These are phyloP conservation scores for Sebastes ruberrimus DNA, from an alignment of 2,797 vertebrate species.

Conservation along the genomic window DNA sequence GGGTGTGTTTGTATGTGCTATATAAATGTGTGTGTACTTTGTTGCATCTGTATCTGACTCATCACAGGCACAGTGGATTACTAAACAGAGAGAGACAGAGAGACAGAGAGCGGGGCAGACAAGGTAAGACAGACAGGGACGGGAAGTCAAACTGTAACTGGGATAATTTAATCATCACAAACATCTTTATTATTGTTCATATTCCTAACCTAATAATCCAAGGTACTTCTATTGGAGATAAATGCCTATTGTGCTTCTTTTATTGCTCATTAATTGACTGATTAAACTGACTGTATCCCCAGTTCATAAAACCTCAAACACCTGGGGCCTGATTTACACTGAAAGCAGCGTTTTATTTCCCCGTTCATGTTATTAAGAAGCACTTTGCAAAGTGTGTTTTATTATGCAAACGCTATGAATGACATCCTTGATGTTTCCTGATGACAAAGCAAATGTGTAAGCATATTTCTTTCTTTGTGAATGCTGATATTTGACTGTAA, in stretches of 20 bases:
- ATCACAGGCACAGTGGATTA: conserved; percentile 43
- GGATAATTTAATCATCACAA: background rate
- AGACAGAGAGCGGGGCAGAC: background rate
- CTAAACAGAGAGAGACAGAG: conserved; percentile 13
- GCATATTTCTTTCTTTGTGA: background rate
- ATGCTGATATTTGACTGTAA: background rate
- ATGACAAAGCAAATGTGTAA: background rate
- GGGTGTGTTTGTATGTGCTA: conserved; percentile 1
- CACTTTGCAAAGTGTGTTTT: background rate
- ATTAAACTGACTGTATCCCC: background rate
- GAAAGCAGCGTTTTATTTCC: background rate
- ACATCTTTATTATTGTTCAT: background rate
- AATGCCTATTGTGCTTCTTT: background rate
- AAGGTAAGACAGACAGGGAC: background rate
- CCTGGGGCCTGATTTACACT: background rate
- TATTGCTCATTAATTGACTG: conserved; percentile 1
- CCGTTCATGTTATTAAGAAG: background rate
- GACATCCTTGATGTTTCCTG: background rate
- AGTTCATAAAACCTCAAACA: background rate
- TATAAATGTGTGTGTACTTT: background rate
- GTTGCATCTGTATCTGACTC: conserved; percentile 39
- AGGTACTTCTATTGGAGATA: background rate
- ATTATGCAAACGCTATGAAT: background rate
- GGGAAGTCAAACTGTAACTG: background rate
- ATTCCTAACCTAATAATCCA: background rate